Evolutionary conservation across 2,113 vertebrate genomes (phyloP).

Genomic region (Notarius quadriscutis): DNA sequence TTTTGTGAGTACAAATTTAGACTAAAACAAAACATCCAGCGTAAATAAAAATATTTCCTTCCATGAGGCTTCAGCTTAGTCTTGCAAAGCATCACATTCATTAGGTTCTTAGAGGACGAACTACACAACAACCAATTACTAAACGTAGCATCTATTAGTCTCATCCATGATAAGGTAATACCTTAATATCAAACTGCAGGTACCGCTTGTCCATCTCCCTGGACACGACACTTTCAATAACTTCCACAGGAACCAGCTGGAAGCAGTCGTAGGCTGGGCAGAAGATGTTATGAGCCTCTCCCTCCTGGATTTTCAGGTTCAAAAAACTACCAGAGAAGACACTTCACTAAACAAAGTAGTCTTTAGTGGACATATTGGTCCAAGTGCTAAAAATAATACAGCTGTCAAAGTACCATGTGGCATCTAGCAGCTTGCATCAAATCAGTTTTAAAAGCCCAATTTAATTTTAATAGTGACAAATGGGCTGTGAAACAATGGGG

Average conservation of each 20-base stretch:
- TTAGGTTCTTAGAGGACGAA: background rate
- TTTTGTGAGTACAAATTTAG: background rate
- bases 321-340: slow-evolving; percentile 81
- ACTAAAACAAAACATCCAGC: background rate
- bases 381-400: background rate
- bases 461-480: background rate
- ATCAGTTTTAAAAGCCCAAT: slow-evolving; percentile 7
- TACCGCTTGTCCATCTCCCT: slow-evolving; percentile 98
- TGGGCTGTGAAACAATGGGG: background rate
- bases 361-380: background rate
- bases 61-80: background rate
- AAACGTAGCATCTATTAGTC: background rate
- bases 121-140: background rate
- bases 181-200: slow-evolving; percentile 99
- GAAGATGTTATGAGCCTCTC: slow-evolving; percentile 98
- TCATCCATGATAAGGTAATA: slow-evolving; percentile 56
- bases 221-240: slow-evolving; percentile 98
- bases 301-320: slow-evolving; percentile 98
- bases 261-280: slow-evolving; percentile 97
- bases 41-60: background rate
- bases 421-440: background rate
- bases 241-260: slow-evolving; percentile 96
- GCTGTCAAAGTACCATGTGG: background rate
- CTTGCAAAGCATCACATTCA: background rate
- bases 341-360: background rate